Base-by-base conservation (phyloP, 2,797 vertebrate species). In the Leuciscus waleckii region DNA sequence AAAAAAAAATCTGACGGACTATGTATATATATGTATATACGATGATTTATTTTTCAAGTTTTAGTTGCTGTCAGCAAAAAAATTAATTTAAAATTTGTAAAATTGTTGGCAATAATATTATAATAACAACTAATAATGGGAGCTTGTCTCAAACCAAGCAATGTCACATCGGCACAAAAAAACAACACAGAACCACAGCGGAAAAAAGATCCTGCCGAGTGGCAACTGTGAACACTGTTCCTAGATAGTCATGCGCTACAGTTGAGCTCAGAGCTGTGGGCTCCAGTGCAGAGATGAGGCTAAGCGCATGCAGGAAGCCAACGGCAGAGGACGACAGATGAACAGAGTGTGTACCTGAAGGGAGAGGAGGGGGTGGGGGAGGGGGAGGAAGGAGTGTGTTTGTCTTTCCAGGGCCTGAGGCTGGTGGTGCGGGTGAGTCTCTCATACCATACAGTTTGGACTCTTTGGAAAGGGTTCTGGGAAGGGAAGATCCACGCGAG, bases 381-480 rank as follows among this genome's bases (percentile, higher is more conserved):
- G 96, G 97, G 96, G 97, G 97, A 97, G 97, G 96, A 93, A 98
- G 97, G 93, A 99, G 97, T 92, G 96, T 96, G 94, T 97, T 97
- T 97, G 96, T 96, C 97, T 97, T 98, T 97, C 94, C 96, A 94
- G 96, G 96, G 93, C 90, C 92, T 93, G 96, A 93, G 94, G 93
- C 95, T 94, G 97, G 92, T 91, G 95, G 94, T 94, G 90, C 91
- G 92, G 95, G 92, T 67, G 85, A 78, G 41, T 99, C 98, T 97
- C 97, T 99, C 98, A 99, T 98, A 98, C 97, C 97, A 96, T 96
- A 98, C 96, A 99, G 95, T 94, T 98, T 99, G 88, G 97, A 99
- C 93, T 99, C 98, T 97, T 99, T 99, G 92, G 98, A 99, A 91
- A 99, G 94, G 3, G 97, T 98, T 94, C 98, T 96, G 86, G 97